A percentile compares a stretch with the other conserved stretches of the same genome.
Conservation (phyloP, 2,888 invertebrate species). For the Drosophila atripex region DNA sequence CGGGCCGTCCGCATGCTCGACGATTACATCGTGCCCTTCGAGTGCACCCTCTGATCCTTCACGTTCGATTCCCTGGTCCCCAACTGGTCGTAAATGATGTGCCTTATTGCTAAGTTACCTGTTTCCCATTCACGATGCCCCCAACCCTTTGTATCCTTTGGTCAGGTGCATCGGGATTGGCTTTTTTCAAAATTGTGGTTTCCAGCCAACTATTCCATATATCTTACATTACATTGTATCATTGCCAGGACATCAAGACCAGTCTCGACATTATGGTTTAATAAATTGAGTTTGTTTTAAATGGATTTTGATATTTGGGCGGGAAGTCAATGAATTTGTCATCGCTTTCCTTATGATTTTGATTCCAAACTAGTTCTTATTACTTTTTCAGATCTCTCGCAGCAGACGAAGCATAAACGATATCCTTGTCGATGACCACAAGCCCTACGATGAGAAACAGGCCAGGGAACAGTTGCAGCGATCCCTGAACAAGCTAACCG, state of each 20-base stretch:
- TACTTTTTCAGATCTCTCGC: slow-evolving; percentile 58
- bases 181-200: neutral
- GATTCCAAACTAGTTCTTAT: neutral
- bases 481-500: slow-evolving; percentile 70
- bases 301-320: neutral
- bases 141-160: neutral
- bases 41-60: slow-evolving; percentile 47
- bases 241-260: neutral
- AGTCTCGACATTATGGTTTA: neutral
- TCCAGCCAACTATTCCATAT: neutral
- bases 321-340: no score
- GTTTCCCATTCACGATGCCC: neutral
- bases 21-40: slow-evolving; percentile 64
- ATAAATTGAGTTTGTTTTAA: neutral
- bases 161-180: neutral
- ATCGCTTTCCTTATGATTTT: no score
- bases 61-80: neutral
- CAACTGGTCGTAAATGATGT: neutral
- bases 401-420: slow-evolving; percentile 58
- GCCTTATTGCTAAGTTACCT: slow-evolving; percentile 7
- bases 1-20: slow-evolving; percentile 60
- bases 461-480: slow-evolving; percentile 64
- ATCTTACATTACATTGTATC: neutral
- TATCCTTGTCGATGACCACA: slow-evolving; percentile 50
- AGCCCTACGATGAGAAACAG: slow-evolving; percentile 55